Conservation (phyloP, 2,888 invertebrate genomes). For the Cylloceria caligata region DNA sequence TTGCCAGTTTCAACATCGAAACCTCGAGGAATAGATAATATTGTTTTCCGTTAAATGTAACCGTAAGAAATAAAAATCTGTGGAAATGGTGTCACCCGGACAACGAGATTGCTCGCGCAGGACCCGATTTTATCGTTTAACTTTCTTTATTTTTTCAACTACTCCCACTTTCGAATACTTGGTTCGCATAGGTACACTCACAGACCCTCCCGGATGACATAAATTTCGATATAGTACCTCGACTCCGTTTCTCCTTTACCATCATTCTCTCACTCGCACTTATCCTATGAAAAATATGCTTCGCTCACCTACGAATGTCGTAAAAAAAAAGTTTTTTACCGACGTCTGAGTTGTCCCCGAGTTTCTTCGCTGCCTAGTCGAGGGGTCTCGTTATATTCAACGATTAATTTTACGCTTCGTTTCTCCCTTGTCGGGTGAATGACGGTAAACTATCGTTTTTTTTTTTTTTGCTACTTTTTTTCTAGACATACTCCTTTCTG, state of each 20-base stretch:
- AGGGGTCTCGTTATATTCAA: conserved; percentile 51
- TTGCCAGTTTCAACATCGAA: conserved; percentile 1
- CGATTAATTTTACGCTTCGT: conserved; percentile 67
- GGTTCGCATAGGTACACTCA: conserved; percentile 42
- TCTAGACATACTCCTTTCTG: conserved; percentile 9
- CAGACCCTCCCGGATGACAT: conserved; percentile 62
- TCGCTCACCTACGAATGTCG: conserved; percentile 67
- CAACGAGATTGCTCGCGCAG: conserved; percentile 61
- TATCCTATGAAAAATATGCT: conserved; percentile 64
- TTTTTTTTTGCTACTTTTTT: conserved; percentile 33
- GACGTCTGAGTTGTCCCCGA: conserved; percentile 63
- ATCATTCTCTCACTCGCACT: conserved; percentile 42
- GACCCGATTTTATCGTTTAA: conserved; percentile 67
- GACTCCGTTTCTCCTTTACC: conserved; percentile 44
- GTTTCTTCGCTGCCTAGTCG: conserved; percentile 52
- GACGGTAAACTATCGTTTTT: conserved; percentile 28
- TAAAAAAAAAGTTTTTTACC: conserved; percentile 65
- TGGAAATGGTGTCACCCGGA: conserved; percentile 49
- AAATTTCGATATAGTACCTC: conserved; percentile 69
- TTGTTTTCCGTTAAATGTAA: conserved; percentile 50
- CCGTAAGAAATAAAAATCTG: conserved; percentile 27
- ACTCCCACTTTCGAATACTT: conserved; percentile 27
- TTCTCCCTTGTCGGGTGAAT: conserved; percentile 49
- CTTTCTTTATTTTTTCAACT: conserved; percentile 45
- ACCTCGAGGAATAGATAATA: conserved; percentile 30